phyloP scores from a whole-genome alignment of 2,888 invertebrate species.

The Stenolophus ochropezus region DNA sequence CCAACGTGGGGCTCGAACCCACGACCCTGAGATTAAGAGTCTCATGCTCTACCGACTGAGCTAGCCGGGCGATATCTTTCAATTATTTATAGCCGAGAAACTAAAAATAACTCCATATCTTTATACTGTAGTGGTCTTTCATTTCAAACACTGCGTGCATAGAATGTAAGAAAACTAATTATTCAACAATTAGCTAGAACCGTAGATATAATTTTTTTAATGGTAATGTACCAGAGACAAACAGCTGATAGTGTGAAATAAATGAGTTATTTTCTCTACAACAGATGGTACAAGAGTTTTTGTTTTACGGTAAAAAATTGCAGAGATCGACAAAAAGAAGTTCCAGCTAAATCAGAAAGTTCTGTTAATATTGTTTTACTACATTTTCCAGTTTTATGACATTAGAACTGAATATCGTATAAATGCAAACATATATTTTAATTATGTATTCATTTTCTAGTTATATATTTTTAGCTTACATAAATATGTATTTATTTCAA shows the following conservation, averaged over 20 bases:
- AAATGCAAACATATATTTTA: too few relatives aligned
- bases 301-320: background rate
- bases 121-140: background rate
- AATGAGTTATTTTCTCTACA: background rate
- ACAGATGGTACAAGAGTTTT: background rate
- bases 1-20: constrained; percentile 81
- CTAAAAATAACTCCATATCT: background rate
- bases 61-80: constrained; percentile 66
- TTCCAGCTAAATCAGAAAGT: background rate
- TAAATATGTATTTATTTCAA: too few relatives aligned
- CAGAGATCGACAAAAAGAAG: background rate
- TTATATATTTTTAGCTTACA: too few relatives aligned
- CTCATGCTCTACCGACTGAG: constrained; percentile 73
- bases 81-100: background rate
- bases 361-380: background rate
- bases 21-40: constrained; percentile 81
- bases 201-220: background rate
- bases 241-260: background rate
- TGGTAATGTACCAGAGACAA: background rate
- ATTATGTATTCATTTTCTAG: too few relatives aligned
- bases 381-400: too few relatives aligned
- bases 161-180: too few relatives aligned
- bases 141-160: too few relatives aligned
- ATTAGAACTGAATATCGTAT: too few relatives aligned
- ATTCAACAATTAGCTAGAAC: too few relatives aligned